Evolutionary conservation across 64 coral and sea anemone species (phyloP), one percentile per base, ranked within the genome.

Genomic region (Montipora foliosa): DNA sequence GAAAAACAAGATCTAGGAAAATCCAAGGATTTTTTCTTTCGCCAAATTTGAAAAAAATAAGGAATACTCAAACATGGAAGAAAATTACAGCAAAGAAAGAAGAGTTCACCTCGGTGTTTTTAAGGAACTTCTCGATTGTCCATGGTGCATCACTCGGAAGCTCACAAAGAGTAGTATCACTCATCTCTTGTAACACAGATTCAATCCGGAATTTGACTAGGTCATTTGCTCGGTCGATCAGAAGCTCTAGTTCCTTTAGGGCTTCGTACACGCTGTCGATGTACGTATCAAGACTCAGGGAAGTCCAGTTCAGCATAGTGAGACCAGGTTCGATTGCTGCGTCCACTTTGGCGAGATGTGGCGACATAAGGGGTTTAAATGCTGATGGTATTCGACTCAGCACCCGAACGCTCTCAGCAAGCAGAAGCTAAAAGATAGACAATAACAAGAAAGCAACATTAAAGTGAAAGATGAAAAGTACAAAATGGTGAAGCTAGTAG

Each of bases 271-370:
- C 98, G 15, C 95, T 92, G n/a, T 99, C 98, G 16, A 96, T 49
- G 61, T 94, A 99, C 0, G 95, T 87, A 50, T 94, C 89, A 7
- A 99, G 92, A 71, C 96, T 99, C 5, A 99, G 92, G n/a, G 98
- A 99, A 0, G 98, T 99, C 98, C 98, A 99, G 92, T 96, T 99
- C 4, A 99, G 70, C 98, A 99, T 99, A 7, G 94, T 90, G 8
- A 99, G 79, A 20, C 98, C 98, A 15, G 98, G 98, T 5, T 99
- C 98, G 22, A 99, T 95, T 11, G 98, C 95, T 69, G 98, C 98
- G 0, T 99, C 95, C 14, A 99, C 92, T 60, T 99, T 99, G 1
- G 98, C 95, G 1, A 99, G 55, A 71, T 99, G 98, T 45, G 98
- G 98, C 2, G 95, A 93, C 98, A 99, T 99, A 1, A 99, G 62